phyloP scores from a whole-genome alignment of 1,140 invertebrate genomes.

The Micrasema minimum region DNA sequence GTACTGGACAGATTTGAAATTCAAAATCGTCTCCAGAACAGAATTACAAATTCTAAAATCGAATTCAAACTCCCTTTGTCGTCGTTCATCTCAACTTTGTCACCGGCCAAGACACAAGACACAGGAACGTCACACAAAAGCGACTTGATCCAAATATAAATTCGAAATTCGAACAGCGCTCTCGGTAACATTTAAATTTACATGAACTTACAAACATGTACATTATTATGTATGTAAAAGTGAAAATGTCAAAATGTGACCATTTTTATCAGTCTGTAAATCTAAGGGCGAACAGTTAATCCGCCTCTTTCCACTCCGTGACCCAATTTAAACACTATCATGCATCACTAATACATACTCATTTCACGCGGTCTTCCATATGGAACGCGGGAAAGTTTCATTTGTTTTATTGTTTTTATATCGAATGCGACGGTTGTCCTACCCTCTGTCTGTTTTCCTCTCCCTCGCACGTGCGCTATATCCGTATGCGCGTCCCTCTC shows the following conservation, averaged over 20 bases:
- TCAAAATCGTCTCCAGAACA: slow-evolving; percentile 12
- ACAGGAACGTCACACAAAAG: slow-evolving; percentile 19
- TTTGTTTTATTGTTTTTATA: slow-evolving; percentile 42
- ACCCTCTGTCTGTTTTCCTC: slow-evolving; percentile 13
- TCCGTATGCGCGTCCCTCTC: slow-evolving; percentile 2
- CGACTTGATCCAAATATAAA: slow-evolving; percentile 33
- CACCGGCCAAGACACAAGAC: slow-evolving; percentile 13
- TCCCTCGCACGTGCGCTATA: not conserved
- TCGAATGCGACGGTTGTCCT: slow-evolving; percentile 25
- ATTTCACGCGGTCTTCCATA: slow-evolving; percentile 25
- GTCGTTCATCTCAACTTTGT: slow-evolving; percentile 22
- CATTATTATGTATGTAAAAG: too few species aligned
- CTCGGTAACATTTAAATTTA: too few species aligned
- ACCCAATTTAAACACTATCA: too few species aligned
- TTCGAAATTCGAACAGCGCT: slow-evolving; percentile 13
- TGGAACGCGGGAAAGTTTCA: slow-evolving; percentile 38
- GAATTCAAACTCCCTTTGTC: slow-evolving; percentile 10
- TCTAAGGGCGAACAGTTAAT: not conserved
- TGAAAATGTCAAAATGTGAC: too few species aligned
- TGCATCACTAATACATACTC: not conserved
- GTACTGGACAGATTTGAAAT: slow-evolving; percentile 6
- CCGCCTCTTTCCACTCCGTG: slow-evolving; percentile 1
- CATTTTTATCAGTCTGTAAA: too few species aligned
- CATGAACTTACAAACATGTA: too few species aligned
- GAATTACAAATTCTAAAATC: slow-evolving; percentile 32